phyloP scores from a whole-genome alignment of 2,888 invertebrate genomes.

The Ennomos quercinarius region DNA sequence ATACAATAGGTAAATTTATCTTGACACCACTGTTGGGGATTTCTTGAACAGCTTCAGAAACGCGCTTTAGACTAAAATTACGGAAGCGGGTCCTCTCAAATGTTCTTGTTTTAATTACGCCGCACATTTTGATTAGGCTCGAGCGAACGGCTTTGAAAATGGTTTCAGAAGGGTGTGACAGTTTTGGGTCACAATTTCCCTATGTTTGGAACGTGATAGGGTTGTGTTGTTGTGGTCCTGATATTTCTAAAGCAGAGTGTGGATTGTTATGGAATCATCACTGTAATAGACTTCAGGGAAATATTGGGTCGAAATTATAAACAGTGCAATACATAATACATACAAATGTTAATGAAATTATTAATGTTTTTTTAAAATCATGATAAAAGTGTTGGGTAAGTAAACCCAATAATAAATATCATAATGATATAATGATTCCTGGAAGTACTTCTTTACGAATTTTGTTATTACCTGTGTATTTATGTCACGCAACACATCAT shows the following conservation, averaged over 20 bases:
- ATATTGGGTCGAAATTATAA: slow-evolving; percentile 2
- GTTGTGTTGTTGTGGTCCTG: slow-evolving; percentile 17
- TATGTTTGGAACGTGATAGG: background rate
- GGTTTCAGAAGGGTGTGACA: slow-evolving; percentile 30
- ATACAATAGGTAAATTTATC: background rate
- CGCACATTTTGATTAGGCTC: slow-evolving; percentile 13
- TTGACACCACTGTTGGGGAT: background rate
- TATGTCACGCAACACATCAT: no score
- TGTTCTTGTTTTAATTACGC: slow-evolving; percentile 19
- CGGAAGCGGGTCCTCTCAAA: background rate
- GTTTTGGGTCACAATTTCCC: slow-evolving; percentile 33
- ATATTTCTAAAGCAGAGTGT: slow-evolving; percentile 15
- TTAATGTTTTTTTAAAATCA: no score
- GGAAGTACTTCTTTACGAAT: no score
- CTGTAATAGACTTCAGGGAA: background rate
- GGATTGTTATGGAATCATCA: background rate
- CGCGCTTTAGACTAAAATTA: slow-evolving; percentile 5
- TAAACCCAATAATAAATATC: no score
- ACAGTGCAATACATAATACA: background rate
- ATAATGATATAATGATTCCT: no score
- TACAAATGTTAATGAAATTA: background rate
- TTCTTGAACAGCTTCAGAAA: slow-evolving; percentile 6
- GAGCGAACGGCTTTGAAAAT: slow-evolving; percentile 11
- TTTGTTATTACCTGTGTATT: no score
- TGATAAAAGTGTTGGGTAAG: no score